phyloP scores from a whole-genome alignment of 2,797 vertebrate species.

The Cryptoprocta ferox region DNA sequence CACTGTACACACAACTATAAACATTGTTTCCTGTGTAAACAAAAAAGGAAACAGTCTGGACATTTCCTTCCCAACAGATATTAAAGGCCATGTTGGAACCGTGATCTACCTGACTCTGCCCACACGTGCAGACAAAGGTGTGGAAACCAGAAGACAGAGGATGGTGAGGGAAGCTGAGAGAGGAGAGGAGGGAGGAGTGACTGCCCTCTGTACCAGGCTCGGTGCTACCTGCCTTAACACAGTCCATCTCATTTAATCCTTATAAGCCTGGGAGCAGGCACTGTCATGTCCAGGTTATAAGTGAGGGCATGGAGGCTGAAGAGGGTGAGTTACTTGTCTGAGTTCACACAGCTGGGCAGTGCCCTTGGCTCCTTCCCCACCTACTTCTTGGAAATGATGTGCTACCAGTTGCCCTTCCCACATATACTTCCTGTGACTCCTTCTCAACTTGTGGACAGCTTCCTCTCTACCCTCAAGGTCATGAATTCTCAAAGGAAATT shows the following conservation, averaged over 20 bases:
- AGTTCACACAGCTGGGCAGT: not conserved
- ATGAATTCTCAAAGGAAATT: not conserved
- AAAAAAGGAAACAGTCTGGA: constrained; percentile 91
- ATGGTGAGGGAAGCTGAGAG: not conserved
- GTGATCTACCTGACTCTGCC: not conserved
- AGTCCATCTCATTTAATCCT: not conserved
- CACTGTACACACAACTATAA: constrained; percentile 94
- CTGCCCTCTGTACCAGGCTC: too few relatives aligned
- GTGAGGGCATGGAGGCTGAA: not conserved
- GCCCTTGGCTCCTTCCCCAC: not conserved
- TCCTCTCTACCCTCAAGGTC: not conserved
- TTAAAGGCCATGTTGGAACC: constrained; percentile 90
- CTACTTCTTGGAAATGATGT: not conserved
- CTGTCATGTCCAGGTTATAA: not conserved
- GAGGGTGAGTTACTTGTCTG: not conserved
- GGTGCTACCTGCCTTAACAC: not conserved
- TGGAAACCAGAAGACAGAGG: not conserved
- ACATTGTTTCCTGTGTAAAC: constrained; percentile 93
- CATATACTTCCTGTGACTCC: not conserved
- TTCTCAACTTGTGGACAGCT: not conserved
- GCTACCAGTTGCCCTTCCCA: not conserved
- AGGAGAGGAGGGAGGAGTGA: not conserved
- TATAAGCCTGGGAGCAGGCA: not conserved
- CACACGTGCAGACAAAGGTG: not conserved
- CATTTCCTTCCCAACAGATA: constrained; percentile 91